Base-by-base conservation (phyloP, 1,140 invertebrate genomes). In the Zaprionus capensis region DNA sequence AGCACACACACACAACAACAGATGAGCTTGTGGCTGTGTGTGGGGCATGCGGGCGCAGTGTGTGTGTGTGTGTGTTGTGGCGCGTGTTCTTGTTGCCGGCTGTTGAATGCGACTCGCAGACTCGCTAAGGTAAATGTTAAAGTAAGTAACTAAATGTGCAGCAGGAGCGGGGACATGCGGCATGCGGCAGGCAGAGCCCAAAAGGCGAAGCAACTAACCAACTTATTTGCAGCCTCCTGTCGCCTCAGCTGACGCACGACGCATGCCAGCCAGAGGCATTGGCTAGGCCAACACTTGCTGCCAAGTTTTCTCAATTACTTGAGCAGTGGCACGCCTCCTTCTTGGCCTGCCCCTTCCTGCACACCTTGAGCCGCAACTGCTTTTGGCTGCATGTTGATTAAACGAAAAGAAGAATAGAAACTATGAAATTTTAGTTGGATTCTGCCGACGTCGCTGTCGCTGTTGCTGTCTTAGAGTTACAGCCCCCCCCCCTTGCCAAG, bases 271-370 rank as follows among this genome's bases (percentile, higher is more conserved):
- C 41, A 7, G 41, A 46, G 49, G 49, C 63, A 26, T 46, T 74
- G 74, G 62, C 63, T 71, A 57, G 75, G 77, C 72, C 81, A 71
- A 67, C 80, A 78, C 84, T 87, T 88, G 84, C 79, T 71, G 76
- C 76, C 76, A 85, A 87, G 80, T 88, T 88, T 87, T 87, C 84
- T 87, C 80, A 88, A 83, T 88, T 87, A 87, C 84, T 80, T 76
- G 78, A 64, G 41, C 46, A 22, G 46, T 49, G 46, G 2, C 46
- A 12, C 66, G 41, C 64, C 59, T 56, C 57, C 71, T 31, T 12
- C 36, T 55, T 59, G 51, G 67, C 0, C 26, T 11, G 22, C 14
- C 31, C 12, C 26, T 4, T 4, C 31, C 28, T 24, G 15, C 26
- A 26, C 58, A 38, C 31, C 17, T 49, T 41, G 20, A 22, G 73